Percentiles rank a stretch among this genome's conserved stretches.
Evolutionary conservation across 1,140 invertebrate genomes (phyloP).

Genomic region (Drosophila murphyi): DNA sequence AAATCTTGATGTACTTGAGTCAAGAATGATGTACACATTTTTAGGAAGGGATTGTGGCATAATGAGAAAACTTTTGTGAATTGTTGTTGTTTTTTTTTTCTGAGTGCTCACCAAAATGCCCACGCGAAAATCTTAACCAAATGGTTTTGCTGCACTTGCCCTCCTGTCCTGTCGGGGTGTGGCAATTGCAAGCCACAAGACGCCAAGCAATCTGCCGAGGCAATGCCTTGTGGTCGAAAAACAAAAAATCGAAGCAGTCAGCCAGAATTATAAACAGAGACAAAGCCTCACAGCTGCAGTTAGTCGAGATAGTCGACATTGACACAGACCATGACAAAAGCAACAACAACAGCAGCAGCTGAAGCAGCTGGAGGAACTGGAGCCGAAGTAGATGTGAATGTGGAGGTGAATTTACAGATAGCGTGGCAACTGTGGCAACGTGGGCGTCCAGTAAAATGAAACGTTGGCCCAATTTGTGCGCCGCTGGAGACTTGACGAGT

Average conservation of each 20-base stretch:
- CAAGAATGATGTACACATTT: too few relatives aligned
- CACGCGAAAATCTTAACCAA: constrained; percentile 73
- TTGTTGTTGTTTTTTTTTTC: background rate
- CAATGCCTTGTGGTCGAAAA: constrained; percentile 59
- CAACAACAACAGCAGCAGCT: constrained; percentile 4
- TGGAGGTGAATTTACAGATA: constrained; percentile 25
- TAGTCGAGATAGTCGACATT: constrained; percentile 42
- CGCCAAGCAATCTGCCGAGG: constrained; percentile 36
- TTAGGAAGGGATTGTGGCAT: too few relatives aligned
- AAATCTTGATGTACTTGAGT: background rate
- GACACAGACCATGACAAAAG: constrained; percentile 59
- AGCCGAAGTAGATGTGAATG: background rate
- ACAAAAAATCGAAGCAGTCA: constrained; percentile 36
- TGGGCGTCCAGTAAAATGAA: constrained; percentile 70
- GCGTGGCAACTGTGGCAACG: constrained; percentile 27
- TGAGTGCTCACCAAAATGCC: constrained; percentile 5
- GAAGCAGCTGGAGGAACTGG: background rate
- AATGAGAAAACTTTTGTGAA: background rate
- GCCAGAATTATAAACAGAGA: constrained; percentile 18
- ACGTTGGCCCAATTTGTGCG: constrained; percentile 70
- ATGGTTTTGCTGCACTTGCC: constrained; percentile 72
- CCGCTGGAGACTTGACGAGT: constrained; percentile 22
- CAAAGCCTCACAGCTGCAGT: constrained; percentile 34
- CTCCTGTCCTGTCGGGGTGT: constrained; percentile 15
- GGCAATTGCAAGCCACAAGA: constrained; percentile 44